A percentile compares a stretch with the other conserved stretches of the same genome.
Conservation (phyloP, 2,113 vertebrate genomes). For the Sander vitreus region DNA sequence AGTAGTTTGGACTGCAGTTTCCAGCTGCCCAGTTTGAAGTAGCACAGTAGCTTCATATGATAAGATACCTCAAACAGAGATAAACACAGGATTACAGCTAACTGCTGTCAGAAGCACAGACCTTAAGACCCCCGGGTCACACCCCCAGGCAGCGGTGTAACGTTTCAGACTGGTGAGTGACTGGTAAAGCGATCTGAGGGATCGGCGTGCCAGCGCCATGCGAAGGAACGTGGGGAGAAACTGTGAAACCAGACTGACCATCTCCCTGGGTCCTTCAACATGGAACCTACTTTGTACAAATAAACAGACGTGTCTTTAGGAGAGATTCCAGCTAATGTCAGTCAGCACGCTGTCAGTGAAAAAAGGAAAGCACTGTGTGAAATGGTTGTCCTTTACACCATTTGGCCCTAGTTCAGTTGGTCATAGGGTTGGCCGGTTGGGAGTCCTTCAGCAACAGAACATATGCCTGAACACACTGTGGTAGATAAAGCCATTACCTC, state of each 20-base stretch:
- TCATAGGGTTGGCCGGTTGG: conserved; percentile 12
- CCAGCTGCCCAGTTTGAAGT: conserved; percentile 16
- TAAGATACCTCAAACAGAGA: conserved; percentile 55
- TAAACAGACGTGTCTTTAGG: conserved; percentile 58
- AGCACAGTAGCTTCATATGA: conserved; percentile 58
- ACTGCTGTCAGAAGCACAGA: conserved; percentile 55
- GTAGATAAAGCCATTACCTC: conserved; percentile 1
- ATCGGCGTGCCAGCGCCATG: conserved; percentile 28
- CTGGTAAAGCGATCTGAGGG: conserved; percentile 71
- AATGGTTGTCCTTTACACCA: conserved; percentile 25
- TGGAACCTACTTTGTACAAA: conserved; percentile 65
- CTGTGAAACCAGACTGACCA: conserved; percentile 66
- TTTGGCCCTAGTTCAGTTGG: background rate
- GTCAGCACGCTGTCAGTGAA: conserved; percentile 16
- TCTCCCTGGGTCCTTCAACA: conserved; percentile 56
- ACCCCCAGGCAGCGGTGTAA: conserved; percentile 52
- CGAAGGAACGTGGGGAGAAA: conserved; percentile 58
- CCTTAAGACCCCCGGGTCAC: conserved; percentile 48
- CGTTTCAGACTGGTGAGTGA: conserved; percentile 70
- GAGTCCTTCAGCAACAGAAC: conserved; percentile 3
- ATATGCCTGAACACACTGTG: background rate
- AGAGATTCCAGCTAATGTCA: conserved; percentile 34
- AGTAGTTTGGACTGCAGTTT: background rate
- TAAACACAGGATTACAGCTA: conserved; percentile 75
- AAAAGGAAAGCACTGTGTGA: conserved; percentile 25